Evolutionary conservation across 2,888 invertebrate species (phyloP), one percentile per base, ranked within the genome.

Genomic region (Escarpia spicata): DNA sequence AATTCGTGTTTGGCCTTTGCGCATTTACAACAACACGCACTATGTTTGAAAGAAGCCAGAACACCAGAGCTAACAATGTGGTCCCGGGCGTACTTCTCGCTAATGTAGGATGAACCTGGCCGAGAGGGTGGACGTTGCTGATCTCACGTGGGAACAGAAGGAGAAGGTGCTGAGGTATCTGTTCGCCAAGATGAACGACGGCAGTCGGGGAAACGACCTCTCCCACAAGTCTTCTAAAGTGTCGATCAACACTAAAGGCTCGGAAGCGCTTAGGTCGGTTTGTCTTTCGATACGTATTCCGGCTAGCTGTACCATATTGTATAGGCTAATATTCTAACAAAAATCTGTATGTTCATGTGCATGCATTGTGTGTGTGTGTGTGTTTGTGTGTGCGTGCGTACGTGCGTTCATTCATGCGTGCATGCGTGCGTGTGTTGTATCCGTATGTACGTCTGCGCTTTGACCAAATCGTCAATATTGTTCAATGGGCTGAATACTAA

Each of bases 141-240:
- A 96, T 92, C 94, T 96, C 52, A 96, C 96, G 2, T 96, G 96
- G 96, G 96, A 96, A 93, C 96, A 96, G 94, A 96, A 96, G 94
- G 96, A 96, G 93, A 93, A 95, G 75, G 96, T 96, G 0, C 94
- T 96, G 43, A 94, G 96, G n/a, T 96, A 95, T 93, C 94, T 96
- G 90, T 96, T 96, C 95, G 96, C 96, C 52, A 95, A 95, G 92
- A 96, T 96, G 95, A 96, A 96, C 93, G 92, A 93, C 26, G 92
- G 90, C 26, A 91, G 58, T 91, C 75, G 75, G 19, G 75, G 75
- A 75, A 6, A 75, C 75, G 75, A 75, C 75, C 6, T 75, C 75
- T 75, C 75, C 26, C n/a, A 75, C n/a, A 75, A 75, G 75, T 75
- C 75, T 75, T 75, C 75, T 26, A 75, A 75, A 75, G 75, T 75